These are phyloP conservation scores for Perithous albicinctus DNA, from an alignment of 2,888 invertebrate species.

Conservation along the genomic window DNA sequence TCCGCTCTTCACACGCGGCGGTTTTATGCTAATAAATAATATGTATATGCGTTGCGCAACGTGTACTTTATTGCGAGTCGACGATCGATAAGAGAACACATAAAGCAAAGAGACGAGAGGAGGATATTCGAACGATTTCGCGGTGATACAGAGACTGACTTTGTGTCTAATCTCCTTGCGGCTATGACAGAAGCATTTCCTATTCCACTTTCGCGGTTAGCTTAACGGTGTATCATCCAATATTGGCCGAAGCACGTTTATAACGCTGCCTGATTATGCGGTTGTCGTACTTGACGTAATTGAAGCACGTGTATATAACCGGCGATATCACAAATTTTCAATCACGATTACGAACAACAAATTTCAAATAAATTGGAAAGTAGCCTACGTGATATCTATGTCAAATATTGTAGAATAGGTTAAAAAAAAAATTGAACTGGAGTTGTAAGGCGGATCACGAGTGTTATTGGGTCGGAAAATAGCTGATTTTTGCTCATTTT, in stretches of 20 bases:
- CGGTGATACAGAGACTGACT: constrained; percentile 20
- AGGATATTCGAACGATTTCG: constrained; percentile 11
- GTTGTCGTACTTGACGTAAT: constrained; percentile 27
- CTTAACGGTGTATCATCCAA: constrained; percentile 1
- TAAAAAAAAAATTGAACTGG: too few relatives aligned
- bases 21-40: constrained; percentile 41
- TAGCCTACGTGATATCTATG: not conserved
- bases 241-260: not conserved
- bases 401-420: not conserved
- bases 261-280: constrained; percentile 8
- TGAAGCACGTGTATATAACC: constrained; percentile 15
- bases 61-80: constrained; percentile 55
- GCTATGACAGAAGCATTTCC: constrained; percentile 20
- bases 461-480: too few relatives aligned
- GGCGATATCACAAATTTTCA: not conserved
- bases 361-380: constrained; percentile 2
- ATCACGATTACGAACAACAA: constrained; percentile 1
- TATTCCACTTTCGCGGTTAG: constrained; percentile 19
- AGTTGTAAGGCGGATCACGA: too few relatives aligned
- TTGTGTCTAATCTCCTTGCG: constrained; percentile 38
- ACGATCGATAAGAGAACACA: constrained; percentile 60
- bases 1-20: constrained; percentile 43
- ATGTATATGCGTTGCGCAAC: constrained; percentile 55
- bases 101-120: constrained; percentile 8
- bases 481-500: too few relatives aligned